Conservation (phyloP, 2,113 vertebrate species). For the Drymodes brunneopygia region DNA sequence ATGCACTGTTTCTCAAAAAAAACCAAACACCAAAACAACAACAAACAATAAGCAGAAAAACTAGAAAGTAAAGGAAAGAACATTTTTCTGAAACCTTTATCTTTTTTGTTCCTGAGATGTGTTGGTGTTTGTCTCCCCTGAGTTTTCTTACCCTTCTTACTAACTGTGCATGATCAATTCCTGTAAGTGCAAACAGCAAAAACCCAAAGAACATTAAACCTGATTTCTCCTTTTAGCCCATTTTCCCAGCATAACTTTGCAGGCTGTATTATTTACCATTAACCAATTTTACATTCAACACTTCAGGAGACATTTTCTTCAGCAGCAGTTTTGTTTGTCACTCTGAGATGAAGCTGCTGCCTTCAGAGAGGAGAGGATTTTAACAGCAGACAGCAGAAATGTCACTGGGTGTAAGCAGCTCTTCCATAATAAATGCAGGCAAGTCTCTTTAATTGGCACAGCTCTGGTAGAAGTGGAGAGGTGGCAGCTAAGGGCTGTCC, state of each 20-base stretch:
- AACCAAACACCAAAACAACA: neutral
- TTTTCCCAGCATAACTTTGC: neutral
- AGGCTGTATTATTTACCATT: neutral
- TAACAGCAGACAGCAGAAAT: constrained; percentile 28
- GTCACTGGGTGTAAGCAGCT: neutral
- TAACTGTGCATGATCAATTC: neutral
- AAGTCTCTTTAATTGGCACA: constrained; percentile 18
- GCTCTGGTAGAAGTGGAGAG: neutral
- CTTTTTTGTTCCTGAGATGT: neutral
- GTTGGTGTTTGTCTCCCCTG: neutral
- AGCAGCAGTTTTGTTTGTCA: neutral
- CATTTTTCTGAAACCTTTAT: neutral
- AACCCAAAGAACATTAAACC: neutral
- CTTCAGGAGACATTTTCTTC: neutral
- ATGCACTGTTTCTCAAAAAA: neutral
- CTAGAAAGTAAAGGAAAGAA: neutral
- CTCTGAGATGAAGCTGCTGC: neutral
- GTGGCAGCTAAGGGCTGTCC: constrained; percentile 13
- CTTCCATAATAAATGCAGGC: neutral
- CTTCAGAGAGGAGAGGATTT: neutral
- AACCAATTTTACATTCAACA: neutral
- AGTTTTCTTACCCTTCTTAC: neutral
- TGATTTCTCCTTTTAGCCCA: neutral
- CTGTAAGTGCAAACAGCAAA: neutral
- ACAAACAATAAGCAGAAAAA: neutral